Evolutionary conservation across 2,888 invertebrate genomes (phyloP), one percentile per base, ranked within the genome.

Genomic region (Pollenia griseotomentosa): DNA sequence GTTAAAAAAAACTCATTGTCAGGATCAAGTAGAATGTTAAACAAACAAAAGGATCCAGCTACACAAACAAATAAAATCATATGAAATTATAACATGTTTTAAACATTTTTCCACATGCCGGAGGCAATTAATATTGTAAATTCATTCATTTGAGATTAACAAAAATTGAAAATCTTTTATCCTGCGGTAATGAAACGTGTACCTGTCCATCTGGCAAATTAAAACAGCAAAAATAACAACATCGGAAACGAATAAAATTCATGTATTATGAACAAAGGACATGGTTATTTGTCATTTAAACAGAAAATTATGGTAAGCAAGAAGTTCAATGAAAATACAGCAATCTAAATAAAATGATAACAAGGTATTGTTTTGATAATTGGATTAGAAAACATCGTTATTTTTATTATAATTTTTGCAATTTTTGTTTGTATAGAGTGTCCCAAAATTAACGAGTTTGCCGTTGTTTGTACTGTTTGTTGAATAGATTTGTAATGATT

Each of bases 141-240:
- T 85, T 63, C 85, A 51, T 75, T 51, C 14, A 88, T 88, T 88
- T 87, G 53, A 86, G 83, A 87, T 89, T 88, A 87, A 82, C 68
- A 86, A 83, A 88, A 88, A 85, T 85, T 79, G 61, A 78, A 77
- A 88, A 73, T 80, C 80, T 44, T 65, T 83, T 61, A 78, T 23
- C 75, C 79, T 63, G 9, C 16, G 74, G 78, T 48, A 42, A 23
- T 57, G 51, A 77, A 63, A 42, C 61, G 42, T 63, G 61, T 63
- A 1, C n/a, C 40, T 63, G 61, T 63, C 61, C 61, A 42, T 42
- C 42, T 63, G 33, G 6, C 33, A 33, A 33, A 33, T 10, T 16
- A 59, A 59, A 59, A 59, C 40, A 40, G 23, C 23, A 23, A 23
- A 23, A 23, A 23, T 23, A 23, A 40, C 61, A 63, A 63, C 33